A percentile compares a stretch with the other conserved stretches of the same genome.
phyloP scores from a whole-genome alignment of 2,113 vertebrate genomes.

The Gambusia affinis region DNA sequence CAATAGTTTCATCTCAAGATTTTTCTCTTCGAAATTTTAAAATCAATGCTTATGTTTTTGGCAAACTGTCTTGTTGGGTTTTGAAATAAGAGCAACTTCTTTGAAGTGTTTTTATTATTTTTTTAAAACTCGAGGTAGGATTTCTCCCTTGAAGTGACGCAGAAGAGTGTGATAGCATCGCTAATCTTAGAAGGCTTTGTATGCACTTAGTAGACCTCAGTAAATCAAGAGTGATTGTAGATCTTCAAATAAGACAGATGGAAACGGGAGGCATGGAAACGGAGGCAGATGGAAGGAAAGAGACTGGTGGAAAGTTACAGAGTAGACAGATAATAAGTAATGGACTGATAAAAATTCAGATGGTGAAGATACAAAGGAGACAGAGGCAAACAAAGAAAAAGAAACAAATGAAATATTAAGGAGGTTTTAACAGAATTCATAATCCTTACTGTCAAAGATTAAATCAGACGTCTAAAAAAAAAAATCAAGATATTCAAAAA shows the following conservation, averaged over 20 bases:
- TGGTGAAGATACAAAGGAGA: constrained; percentile 7
- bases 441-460: constrained; percentile 18
- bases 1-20: not conserved
- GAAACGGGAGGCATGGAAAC: constrained; percentile 17
- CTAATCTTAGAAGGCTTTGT: constrained; percentile 54
- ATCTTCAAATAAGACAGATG: constrained; percentile 51
- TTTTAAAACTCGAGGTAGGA: constrained; percentile 9
- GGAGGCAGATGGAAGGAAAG: constrained; percentile 20
- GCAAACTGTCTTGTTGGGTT: not conserved
- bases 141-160: constrained; percentile 47
- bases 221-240: constrained; percentile 56
- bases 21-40: not conserved
- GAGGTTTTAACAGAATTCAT: not conserved
- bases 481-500: not conserved
- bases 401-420: constrained; percentile 18
- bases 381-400: constrained; percentile 16
- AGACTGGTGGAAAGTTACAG: constrained; percentile 8
- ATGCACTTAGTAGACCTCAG: constrained; percentile 47
- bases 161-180: constrained; percentile 50
- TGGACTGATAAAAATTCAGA: constrained; percentile 4
- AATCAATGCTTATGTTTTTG: constrained; percentile 10
- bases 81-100: constrained; percentile 28
- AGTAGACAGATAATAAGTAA: constrained; percentile 14
- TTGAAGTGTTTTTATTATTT: constrained; percentile 11
- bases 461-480: not conserved